Evolutionary conservation across 2,797 vertebrate species (phyloP).

Genomic region (Ptychobarbus kaznakovi): DNA sequence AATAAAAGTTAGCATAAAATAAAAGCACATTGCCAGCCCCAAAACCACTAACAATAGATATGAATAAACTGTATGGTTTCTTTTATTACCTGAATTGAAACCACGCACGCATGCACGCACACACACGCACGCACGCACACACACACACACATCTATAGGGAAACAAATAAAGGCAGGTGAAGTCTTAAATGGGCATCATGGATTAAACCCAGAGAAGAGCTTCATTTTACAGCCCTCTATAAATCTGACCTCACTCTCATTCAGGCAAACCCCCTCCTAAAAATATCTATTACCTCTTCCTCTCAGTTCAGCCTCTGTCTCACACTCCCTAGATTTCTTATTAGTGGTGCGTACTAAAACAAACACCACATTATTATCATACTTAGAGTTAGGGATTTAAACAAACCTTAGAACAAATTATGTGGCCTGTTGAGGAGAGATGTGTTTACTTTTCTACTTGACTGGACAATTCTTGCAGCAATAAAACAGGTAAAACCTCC

Average conservation of each 20-base stretch:
- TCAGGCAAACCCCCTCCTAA: slow-evolving; percentile 4
- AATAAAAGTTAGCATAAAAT: neutral
- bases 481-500: slow-evolving; percentile 13
- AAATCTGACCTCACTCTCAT: slow-evolving; percentile 56
- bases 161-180: slow-evolving; percentile 57
- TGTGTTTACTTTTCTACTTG: slow-evolving; percentile 21
- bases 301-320: slow-evolving; percentile 1
- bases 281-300: slow-evolving; percentile 35
- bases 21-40: neutral
- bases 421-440: slow-evolving; percentile 9
- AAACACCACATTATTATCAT: slow-evolving; percentile 30
- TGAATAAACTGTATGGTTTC: neutral
- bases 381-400: slow-evolving; percentile 8
- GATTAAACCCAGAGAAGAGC: slow-evolving; percentile 39
- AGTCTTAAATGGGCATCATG: slow-evolving; percentile 41
- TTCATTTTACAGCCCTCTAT: slow-evolving; percentile 49
- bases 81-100: neutral
- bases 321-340: slow-evolving; percentile 5
- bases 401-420: slow-evolving; percentile 6
- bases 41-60: neutral
- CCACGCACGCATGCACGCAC: neutral
- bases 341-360: slow-evolving; percentile 18
- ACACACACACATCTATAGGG: slow-evolving; percentile 20
- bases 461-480: neutral
- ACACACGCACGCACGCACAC: neutral